phyloP scores from a whole-genome alignment of 2,113 vertebrate species.

The Coturnix japonica region DNA sequence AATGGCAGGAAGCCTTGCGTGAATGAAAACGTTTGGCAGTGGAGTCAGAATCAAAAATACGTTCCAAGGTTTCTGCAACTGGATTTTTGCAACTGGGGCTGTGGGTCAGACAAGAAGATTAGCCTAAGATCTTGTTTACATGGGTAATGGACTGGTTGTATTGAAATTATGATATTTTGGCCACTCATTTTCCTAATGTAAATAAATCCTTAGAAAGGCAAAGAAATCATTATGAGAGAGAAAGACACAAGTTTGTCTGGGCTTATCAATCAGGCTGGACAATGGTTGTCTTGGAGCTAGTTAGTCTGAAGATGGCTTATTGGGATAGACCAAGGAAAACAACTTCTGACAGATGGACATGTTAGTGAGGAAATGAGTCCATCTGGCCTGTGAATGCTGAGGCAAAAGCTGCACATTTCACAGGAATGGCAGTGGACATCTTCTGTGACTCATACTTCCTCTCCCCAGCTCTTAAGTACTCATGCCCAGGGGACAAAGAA shows the following conservation, averaged over 20 bases:
- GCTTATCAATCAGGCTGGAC: neutral
- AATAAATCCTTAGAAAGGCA: neutral
- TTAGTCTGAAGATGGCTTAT: neutral
- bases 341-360: neutral
- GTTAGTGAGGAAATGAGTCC: neutral
- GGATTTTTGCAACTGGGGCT: neutral
- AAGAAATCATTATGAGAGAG: neutral
- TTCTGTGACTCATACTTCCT: neutral
- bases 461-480: neutral
- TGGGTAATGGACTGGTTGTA: neutral
- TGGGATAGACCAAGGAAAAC: neutral
- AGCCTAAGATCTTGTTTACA: neutral
- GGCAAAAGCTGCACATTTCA: neutral
- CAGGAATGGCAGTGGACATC: neutral
- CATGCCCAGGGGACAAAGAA: neutral
- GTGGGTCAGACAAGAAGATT: neutral
- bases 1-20: neutral
- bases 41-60: neutral
- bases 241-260: neutral
- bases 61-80: constrained; percentile 24
- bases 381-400: neutral
- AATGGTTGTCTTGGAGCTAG: neutral
- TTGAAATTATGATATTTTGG: neutral
- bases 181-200: neutral
- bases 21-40: constrained; percentile 14